Conservation (phyloP, 2,888 invertebrate genomes). For the Tachina fera region DNA sequence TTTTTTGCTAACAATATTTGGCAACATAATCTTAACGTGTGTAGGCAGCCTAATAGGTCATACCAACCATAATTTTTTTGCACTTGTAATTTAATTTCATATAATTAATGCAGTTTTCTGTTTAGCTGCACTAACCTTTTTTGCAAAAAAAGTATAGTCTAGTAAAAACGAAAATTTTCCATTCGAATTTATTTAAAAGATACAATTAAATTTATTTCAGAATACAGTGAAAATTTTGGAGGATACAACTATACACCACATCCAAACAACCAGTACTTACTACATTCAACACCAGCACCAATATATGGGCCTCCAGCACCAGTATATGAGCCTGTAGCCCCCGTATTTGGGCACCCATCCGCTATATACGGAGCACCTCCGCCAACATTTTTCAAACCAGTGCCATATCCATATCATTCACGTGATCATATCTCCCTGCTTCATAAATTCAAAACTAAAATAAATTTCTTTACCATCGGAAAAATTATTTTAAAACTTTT, state of each 20-base stretch:
- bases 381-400: conserved; percentile 73
- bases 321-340: conserved; percentile 81
- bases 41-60: no score
- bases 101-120: no score
- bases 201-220: conserved; percentile 35
- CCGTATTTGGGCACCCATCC: conserved; percentile 83
- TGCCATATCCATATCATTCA: conserved; percentile 75
- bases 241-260: conserved; percentile 77
- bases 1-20: no score
- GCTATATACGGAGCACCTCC: conserved; percentile 76
- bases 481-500: conserved; percentile 90
- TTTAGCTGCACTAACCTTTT: no score
- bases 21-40: no score
- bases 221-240: conserved; percentile 54
- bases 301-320: conserved; percentile 81
- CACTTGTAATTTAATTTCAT: no score
- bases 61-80: no score
- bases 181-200: no score
- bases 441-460: conserved; percentile 88
- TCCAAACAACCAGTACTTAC: conserved; percentile 74
- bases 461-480: conserved; percentile 88
- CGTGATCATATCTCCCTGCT: conserved; percentile 84
- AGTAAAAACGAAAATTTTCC: no score
- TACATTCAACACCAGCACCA: conserved; percentile 79
- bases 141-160: no score